phyloP scores from a whole-genome alignment of 1,140 invertebrate genomes.

The Zaprionus africanus region DNA sequence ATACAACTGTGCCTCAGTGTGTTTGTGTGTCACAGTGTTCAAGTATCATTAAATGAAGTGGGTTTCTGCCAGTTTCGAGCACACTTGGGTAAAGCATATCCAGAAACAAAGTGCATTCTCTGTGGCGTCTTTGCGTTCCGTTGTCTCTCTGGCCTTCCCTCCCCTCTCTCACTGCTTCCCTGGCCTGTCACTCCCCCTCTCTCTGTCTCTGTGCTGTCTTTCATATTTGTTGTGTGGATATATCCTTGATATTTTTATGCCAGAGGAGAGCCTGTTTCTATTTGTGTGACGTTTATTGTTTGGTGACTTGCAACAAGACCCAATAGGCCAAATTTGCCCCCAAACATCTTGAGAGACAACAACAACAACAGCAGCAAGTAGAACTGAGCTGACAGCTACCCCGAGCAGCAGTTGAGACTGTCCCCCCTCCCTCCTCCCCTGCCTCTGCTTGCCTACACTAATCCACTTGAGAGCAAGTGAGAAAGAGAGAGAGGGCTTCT shows the following conservation, averaged over 20 bases:
- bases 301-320: conserved; percentile 63
- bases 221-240: conserved; percentile 50
- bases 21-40: conserved; percentile 83
- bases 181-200: neutral
- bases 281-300: conserved; percentile 78
- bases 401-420: neutral
- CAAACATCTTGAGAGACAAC: conserved; percentile 60
- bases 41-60: conserved; percentile 84
- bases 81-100: conserved; percentile 84
- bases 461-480: conserved; percentile 3
- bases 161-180: neutral
- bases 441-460: neutral
- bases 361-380: conserved; percentile 5
- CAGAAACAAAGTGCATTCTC: conserved; percentile 83
- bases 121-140: conserved; percentile 74
- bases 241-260: conserved; percentile 83
- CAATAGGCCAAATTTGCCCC: conserved; percentile 77
- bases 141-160: conserved; percentile 45
- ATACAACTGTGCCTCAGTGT: conserved; percentile 54
- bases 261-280: conserved; percentile 54
- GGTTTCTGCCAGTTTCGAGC: conserved; percentile 83
- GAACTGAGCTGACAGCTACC: conserved; percentile 20
- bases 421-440: no score
- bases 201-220: conserved; percentile 10
- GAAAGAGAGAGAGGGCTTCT: neutral